Evolutionary conservation across 2,113 vertebrate genomes (phyloP), one percentile per base, ranked within the genome.

Genomic region (Catharus bicknelli): DNA sequence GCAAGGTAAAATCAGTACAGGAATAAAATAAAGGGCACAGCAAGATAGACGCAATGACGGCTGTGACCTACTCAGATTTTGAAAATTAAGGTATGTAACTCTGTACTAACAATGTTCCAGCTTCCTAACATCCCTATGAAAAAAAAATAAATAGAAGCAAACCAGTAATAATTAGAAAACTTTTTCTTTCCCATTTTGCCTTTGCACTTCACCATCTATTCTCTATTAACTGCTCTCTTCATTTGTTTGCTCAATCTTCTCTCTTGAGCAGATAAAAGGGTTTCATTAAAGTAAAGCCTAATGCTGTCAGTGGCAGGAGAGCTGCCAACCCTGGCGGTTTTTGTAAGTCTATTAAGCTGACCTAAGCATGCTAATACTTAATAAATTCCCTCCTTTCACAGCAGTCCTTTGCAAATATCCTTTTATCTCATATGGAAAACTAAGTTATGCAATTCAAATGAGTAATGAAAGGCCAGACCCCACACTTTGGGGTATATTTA

Each of bases 281-380:
- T 89, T 95, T 96, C 74, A 93, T 93, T 93, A 94, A 93, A 90
- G 74, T 38, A 95, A 89, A 95, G 70, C 66, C 58, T 90, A 95
- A 94, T 92, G 62, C 92, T 87, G 81, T 89, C 74, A 92, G 67
- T 14, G 29, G 66, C 86, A 93, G 73, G 83, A 95, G 26, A 59
- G 72, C 88, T 93, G 95, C 74, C 90, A 93, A 42, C 32, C 6
- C 62, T 50, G 25, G 62, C 1, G 0, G 64, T 86, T 72, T 78
- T 42, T 55, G 1, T 86, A 90, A 93, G 50, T 85, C 83, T 84
- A 84, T 94, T 95, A 95, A 90, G 54, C 58, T 58, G 50, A 85
- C 55, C 63, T 93, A 86, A 94, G 69, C 74, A 84, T 66, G 78
- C 84, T 92, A 90, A 93, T 86, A 81, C 61, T 81, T 83, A 74